These are phyloP conservation scores for Triplophysa tibetana DNA, from an alignment of 2,113 vertebrate genomes.

Conservation along the genomic window DNA sequence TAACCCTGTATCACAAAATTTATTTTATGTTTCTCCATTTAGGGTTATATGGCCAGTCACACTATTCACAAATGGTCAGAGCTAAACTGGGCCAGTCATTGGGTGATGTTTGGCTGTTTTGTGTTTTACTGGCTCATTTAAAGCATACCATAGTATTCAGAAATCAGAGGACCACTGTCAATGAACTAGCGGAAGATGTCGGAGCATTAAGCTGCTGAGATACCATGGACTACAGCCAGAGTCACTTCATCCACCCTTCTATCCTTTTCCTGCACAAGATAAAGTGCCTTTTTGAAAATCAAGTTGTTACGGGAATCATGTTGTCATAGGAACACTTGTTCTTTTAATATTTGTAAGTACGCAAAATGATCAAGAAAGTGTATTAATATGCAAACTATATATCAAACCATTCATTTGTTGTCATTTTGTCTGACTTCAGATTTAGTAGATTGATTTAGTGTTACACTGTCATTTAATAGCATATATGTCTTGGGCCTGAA, in stretches of 20 bases:
- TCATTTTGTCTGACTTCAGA: neutral
- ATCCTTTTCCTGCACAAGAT: neutral
- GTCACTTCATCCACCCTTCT: neutral
- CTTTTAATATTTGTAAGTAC: neutral
- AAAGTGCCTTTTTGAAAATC: constrained; percentile 24
- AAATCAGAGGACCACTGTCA: neutral
- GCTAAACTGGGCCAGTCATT: constrained; percentile 88
- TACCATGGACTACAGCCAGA: constrained; percentile 1
- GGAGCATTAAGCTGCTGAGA: neutral
- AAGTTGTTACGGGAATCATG: neutral
- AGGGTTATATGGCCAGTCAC: constrained; percentile 84
- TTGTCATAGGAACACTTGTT: constrained; percentile 4
- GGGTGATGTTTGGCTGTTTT: constrained; percentile 82
- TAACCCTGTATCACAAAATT: neutral
- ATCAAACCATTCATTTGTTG: neutral
- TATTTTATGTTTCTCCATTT: constrained; percentile 33
- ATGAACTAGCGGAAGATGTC: neutral
- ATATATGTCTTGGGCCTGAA: neutral
- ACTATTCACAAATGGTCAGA: constrained; percentile 89
- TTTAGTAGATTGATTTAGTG: neutral
- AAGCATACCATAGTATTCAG: constrained; percentile 3
- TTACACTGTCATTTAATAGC: neutral
- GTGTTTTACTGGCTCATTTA: constrained; percentile 82
- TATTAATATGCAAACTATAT: neutral
- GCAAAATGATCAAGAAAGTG: neutral